Evolutionary conservation across 2,113 vertebrate genomes (phyloP).

Genomic region (Nanorana parkeri): DNA sequence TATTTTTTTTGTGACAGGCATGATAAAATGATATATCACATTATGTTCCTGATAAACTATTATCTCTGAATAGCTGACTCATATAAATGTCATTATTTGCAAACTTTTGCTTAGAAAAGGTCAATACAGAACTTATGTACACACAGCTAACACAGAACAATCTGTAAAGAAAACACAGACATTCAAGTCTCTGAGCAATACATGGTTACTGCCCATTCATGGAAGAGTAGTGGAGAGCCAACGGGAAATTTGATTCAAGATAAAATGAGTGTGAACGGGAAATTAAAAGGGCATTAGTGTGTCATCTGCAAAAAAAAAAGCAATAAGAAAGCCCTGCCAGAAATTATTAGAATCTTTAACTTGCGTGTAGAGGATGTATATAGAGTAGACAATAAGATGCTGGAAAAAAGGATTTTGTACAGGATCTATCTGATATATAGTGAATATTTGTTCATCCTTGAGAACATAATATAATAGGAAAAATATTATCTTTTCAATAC

Average conservation of each 20-base stretch:
- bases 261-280: conserved; percentile 51
- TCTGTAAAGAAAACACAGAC: conserved; percentile 1
- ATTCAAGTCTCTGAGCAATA: not conserved
- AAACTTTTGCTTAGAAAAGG: not conserved
- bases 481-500: conserved; percentile 7
- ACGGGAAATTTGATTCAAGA: conserved; percentile 57
- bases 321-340: conserved; percentile 42
- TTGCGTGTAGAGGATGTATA: conserved; percentile 39
- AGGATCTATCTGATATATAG: conserved; percentile 21
- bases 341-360: conserved; percentile 54
- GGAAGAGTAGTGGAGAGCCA: conserved; percentile 12
- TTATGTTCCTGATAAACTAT: too few relatives aligned
- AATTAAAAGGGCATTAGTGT: conserved; percentile 55
- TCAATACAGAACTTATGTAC: not conserved
- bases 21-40: too few relatives aligned
- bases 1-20: too few relatives aligned
- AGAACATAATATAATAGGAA: not conserved
- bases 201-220: conserved; percentile 32
- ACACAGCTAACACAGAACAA: conserved; percentile 1
- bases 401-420: conserved; percentile 32
- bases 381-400: conserved; percentile 46
- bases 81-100: not conserved
- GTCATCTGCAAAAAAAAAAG: conserved; percentile 52
- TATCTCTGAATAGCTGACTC: too few relatives aligned
- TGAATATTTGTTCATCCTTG: not conserved